Base-by-base conservation (phyloP, 30 jellyfish, hydroid and myxozoan genomes). In the Phacellophora camtschatica region DNA sequence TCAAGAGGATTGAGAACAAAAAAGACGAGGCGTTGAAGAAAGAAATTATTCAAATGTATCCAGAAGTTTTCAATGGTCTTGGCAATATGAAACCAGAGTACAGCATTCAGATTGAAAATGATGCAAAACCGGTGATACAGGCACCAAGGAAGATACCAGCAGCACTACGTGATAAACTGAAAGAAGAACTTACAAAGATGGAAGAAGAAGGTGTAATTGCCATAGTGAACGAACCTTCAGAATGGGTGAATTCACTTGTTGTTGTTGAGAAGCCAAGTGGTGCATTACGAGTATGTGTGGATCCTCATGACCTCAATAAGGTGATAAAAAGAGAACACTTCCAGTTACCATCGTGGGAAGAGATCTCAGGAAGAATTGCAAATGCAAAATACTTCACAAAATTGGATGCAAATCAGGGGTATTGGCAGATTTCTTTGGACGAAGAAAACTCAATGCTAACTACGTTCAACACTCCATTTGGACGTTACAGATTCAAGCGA, bases 71-170 rank as follows among this genome's bases (percentile, higher is more conserved):
- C n/a, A n/a, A n/a, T n/a, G n/a, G n/a, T n/a, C n/a, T n/a, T n/a
- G n/a, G n/a, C n/a, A n/a, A n/a, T n/a, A n/a, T n/a, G n/a, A n/a
- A n/a, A n/a, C n/a, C n/a, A n/a, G n/a, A n/a, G n/a, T n/a, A n/a
- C n/a, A n/a, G n/a, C n/a, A n/a, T n/a, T n/a, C n/a, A n/a, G n/a
- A n/a, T n/a, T n/a, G n/a, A n/a, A n/a, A n/a, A n/a, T n/a, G n/a
- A n/a, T n/a, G n/a, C n/a, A n/a, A n/a, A n/a, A n/a, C n/a, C n/a
- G n/a, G n/a, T n/a, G n/a, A n/a, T n/a, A n/a, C n/a, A n/a, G n/a
- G n/a, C 90, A 8, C 92, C 92, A 18, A 48, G 92, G 19, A 27
- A 43, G 46, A 36, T 81, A 3, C 92, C 86, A 4, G 76, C 58
- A 5, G 51, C 77, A 10, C 46, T 81, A 13, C 48, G 77, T 4